Evolutionary conservation across 1,140 invertebrate genomes (phyloP).

Genomic region (Tetraneura akinire): DNA sequence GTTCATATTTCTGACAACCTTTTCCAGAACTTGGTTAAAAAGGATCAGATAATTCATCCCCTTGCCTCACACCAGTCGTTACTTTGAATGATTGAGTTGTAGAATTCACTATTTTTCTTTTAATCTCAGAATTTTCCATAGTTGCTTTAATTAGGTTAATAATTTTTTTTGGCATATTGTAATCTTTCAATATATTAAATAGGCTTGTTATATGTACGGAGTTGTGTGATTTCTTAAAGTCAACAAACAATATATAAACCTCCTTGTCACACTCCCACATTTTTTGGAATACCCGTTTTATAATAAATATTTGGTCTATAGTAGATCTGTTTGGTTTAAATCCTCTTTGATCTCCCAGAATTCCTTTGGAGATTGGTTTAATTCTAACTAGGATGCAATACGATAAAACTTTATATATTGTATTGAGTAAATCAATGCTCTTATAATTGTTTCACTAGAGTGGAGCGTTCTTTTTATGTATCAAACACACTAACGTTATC

Average conservation of each 20-base stretch:
- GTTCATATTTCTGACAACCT: no score
- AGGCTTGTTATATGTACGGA: no score
- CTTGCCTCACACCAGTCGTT: no score
- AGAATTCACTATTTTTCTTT: no score
- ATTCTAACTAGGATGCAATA: no score
- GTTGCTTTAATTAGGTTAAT: no score
- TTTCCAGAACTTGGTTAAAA: no score
- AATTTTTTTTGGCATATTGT: background rate
- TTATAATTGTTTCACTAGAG: slow-evolving; percentile 23
- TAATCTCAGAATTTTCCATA: no score
- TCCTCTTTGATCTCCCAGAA: slow-evolving; percentile 30
- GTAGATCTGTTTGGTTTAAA: slow-evolving; percentile 7
- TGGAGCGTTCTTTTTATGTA: slow-evolving; percentile 37
- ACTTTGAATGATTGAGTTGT: slow-evolving; percentile 30
- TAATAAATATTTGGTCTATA: background rate
- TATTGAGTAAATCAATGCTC: slow-evolving; percentile 36
- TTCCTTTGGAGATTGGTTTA: background rate
- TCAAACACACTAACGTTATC: slow-evolving; percentile 3
- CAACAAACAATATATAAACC: slow-evolving; percentile 24
- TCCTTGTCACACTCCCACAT: background rate
- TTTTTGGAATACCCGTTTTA: no score
- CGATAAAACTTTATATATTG: no score
- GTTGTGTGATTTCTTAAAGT: slow-evolving; percentile 40
- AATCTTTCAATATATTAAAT: slow-evolving; percentile 41
- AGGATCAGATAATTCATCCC: no score